Evolutionary conservation across 2,113 vertebrate genomes (phyloP).

Genomic region (Phrynosoma blainvillii): DNA sequence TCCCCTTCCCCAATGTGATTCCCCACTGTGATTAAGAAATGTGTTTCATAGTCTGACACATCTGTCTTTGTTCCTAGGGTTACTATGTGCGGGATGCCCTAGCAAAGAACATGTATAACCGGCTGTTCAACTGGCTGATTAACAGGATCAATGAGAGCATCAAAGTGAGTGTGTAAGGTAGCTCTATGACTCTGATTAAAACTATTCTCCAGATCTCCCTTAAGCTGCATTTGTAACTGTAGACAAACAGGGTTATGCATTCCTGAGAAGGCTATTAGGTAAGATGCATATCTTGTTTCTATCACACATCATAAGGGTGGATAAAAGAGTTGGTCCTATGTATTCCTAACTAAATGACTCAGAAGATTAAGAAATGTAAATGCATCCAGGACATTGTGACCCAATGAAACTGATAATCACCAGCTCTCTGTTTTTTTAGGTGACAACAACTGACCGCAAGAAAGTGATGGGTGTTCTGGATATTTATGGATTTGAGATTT

Average conservation of each 20-base stretch:
- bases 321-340: neutral
- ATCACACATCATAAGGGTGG: neutral
- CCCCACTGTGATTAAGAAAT: too few relatives aligned
- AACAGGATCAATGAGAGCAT: slow-evolving; percentile 81
- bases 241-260: neutral
- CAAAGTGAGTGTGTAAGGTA: slow-evolving; percentile 64
- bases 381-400: neutral
- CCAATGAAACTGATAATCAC: neutral
- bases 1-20: too few relatives aligned
- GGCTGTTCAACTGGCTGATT: slow-evolving; percentile 82
- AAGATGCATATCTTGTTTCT: neutral
- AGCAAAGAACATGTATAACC: slow-evolving; percentile 83
- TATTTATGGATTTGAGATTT: slow-evolving; percentile 84
- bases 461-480: slow-evolving; percentile 86
- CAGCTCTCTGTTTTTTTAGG: slow-evolving; percentile 51
- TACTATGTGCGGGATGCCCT: slow-evolving; percentile 77
- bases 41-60: neutral
- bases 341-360: neutral
- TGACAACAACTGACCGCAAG: slow-evolving; percentile 61
- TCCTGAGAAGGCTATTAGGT: neutral
- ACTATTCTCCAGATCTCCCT: too few relatives aligned
- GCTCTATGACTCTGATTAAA: neutral
- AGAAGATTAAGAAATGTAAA: neutral
- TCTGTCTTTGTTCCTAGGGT: slow-evolving; percentile 61
- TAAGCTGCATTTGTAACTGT: neutral